Base-by-base conservation (phyloP, 2,797 vertebrate species). In the Esox lucius region DNA sequence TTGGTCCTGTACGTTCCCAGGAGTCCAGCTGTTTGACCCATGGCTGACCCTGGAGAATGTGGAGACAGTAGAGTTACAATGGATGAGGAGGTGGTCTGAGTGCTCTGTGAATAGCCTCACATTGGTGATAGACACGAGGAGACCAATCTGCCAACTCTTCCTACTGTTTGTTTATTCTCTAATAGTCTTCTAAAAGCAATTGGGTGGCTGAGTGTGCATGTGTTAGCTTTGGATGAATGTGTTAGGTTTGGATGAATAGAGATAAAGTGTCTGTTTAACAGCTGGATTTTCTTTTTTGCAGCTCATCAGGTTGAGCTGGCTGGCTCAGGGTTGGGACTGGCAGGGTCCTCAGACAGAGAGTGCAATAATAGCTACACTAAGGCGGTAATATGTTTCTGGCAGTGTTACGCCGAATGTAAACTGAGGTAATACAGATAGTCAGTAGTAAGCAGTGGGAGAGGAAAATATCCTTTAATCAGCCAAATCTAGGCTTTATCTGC, bases 11-110 rank as follows among this genome's bases (percentile, higher is more conserved):
- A 80, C 67, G 83, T 85, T 83, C 79, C 62, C 28, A 16, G 68
- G 78, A 64, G 78, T 86, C 84, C 86, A 87, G 88, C 90, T 91
- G 85, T 78, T 83, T 91, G 92, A 92, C 92, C 92, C 65, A 7
- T 49, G 77, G 31, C 78, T 91, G 93, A 94, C 91, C 91, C 66
- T 22, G 51, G 84, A 85, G 81, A 87, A 90, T 86, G 85, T 89
- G 84, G 84, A 68, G 42, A 46, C 42, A 46, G 49, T 92, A 82
- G 78, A 83, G 84, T 91, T 92, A 86, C 89, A 90, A 87, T 88
- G 87, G 82, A 76, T 68, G 69, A 49, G 33, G 39, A 46, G 73
- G 56, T 72, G 78, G 75, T 72, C 35, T 74, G 82, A 80, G 79
- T 74, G 81, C 80, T 80, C 82, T 86, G 75, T 91, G 91, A 91